Percentiles rank a stretch among this genome's conserved stretches.
Conservation (phyloP, 2,113 vertebrate genomes). For the Albula goreensis region DNA sequence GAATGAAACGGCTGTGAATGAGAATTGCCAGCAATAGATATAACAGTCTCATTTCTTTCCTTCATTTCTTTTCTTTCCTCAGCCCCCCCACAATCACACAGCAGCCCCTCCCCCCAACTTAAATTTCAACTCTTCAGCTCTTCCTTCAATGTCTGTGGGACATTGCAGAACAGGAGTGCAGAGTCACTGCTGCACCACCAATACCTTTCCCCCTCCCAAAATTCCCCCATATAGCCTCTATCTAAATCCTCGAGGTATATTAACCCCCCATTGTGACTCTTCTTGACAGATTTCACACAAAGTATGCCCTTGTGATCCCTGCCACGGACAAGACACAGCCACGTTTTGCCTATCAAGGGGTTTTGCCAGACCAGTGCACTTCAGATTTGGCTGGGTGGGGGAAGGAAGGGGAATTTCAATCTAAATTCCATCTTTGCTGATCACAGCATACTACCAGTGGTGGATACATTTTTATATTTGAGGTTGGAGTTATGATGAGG, state of each 20-base stretch:
- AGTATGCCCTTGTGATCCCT: neutral
- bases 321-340: neutral
- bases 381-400: neutral
- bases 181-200: neutral
- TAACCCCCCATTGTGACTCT: neutral
- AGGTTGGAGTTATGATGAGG: neutral
- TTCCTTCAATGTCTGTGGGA: neutral
- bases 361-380: no score
- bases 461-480: neutral
- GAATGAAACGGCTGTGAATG: constrained; percentile 66
- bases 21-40: constrained; percentile 70
- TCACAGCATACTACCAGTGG: neutral
- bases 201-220: neutral
- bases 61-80: constrained; percentile 40
- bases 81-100: neutral
- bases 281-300: neutral
- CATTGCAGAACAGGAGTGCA: no score
- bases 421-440: neutral
- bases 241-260: neutral
- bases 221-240: neutral
- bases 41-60: constrained; percentile 69
- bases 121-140: neutral
- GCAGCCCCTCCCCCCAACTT: no score
- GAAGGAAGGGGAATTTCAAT: neutral
- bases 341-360: no score